phyloP scores from a whole-genome alignment of 1,140 invertebrate genomes.

The Drosophila kohkoa region DNA sequence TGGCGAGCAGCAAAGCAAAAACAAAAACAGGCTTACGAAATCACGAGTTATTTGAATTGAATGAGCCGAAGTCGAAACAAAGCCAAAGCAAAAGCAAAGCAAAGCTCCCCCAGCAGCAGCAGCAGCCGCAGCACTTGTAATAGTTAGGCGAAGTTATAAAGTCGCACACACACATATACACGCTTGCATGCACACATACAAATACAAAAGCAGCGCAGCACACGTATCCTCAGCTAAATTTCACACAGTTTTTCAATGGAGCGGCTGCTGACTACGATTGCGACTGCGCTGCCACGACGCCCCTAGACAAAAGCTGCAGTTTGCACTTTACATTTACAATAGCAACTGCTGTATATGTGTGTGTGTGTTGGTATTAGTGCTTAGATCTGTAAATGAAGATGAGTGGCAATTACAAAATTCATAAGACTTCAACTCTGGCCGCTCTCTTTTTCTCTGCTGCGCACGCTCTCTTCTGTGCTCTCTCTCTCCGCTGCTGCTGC shows the following conservation, averaged over 20 bases:
- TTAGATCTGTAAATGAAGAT: conserved; percentile 43
- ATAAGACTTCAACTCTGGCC: conserved; percentile 55
- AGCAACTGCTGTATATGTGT: conserved; percentile 14
- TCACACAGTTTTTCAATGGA: conserved; percentile 62
- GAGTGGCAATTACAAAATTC: conserved; percentile 60
- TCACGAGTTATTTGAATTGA: conserved; percentile 83
- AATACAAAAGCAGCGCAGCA: neutral
- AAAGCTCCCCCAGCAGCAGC: no score
- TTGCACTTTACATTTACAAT: conserved; percentile 63
- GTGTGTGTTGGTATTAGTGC: neutral
- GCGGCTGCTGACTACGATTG: conserved; percentile 21
- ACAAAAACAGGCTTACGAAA: conserved; percentile 80
- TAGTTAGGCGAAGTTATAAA: conserved; percentile 50
- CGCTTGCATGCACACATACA: neutral
- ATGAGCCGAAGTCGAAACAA: conserved; percentile 59
- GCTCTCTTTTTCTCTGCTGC: conserved; percentile 8
- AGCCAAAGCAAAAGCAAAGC: conserved; percentile 24
- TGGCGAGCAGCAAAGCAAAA: conserved; percentile 13
- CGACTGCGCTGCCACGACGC: conserved; percentile 24
- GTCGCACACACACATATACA: conserved; percentile 24
- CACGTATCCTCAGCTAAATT: conserved; percentile 50
- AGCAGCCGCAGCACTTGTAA: conserved; percentile 44
- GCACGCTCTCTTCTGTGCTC: conserved; percentile 9
- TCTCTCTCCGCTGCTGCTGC: neutral
- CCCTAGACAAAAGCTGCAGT: conserved; percentile 37